Evolutionary conservation across 2,888 invertebrate species (phyloP).

Genomic region (Gortyna flavago): DNA sequence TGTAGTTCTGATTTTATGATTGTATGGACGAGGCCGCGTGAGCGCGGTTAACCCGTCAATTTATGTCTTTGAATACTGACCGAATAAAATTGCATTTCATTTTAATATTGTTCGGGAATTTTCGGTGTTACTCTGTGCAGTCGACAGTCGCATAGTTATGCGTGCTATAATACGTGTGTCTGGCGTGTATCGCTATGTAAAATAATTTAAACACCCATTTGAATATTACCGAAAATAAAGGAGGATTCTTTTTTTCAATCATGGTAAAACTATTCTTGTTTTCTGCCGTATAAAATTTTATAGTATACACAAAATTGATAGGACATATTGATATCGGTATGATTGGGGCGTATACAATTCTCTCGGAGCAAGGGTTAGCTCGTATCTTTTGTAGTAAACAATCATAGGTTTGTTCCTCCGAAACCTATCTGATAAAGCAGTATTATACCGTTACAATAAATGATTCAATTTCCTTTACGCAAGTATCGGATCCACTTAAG

Average conservation of each 20-base stretch:
- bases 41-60: conserved; percentile 69
- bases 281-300: conserved; percentile 41
- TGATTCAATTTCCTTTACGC: conserved; percentile 89
- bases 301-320: conserved; percentile 54
- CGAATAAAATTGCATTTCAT: conserved; percentile 59
- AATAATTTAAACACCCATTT: conserved; percentile 29
- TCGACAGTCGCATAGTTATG: conserved; percentile 24
- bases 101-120: conserved; percentile 49
- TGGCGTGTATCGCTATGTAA: conserved; percentile 16
- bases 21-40: conserved; percentile 66
- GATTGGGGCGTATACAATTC: conserved; percentile 50
- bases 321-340: conserved; percentile 50
- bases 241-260: conserved; percentile 24
- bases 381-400: conserved; percentile 78
- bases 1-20: conserved; percentile 73
- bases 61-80: conserved; percentile 65
- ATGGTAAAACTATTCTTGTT: conserved; percentile 25
- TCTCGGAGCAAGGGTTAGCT: conserved; percentile 71
- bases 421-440: conserved; percentile 87
- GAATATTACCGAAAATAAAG: conserved; percentile 34
- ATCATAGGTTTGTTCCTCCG: conserved; percentile 82
- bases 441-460: conserved; percentile 88
- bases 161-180: conserved; percentile 7
- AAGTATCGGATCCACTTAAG: conserved; percentile 89
- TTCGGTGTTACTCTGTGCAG: conserved; percentile 33